Conservation (phyloP, 2,113 vertebrate genomes). For the Lates calcarifer region DNA sequence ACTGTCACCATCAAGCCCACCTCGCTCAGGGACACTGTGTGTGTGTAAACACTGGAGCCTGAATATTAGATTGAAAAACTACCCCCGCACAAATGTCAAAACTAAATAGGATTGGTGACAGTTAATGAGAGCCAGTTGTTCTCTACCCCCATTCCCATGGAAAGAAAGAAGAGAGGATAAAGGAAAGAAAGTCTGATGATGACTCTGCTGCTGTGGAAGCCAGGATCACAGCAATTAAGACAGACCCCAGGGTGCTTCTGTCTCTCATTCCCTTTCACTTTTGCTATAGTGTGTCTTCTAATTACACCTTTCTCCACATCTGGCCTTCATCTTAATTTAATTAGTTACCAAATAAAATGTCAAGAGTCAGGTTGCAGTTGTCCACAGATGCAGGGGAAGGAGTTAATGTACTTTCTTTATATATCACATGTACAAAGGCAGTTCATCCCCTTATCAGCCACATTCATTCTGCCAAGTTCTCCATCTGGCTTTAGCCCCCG, state of each 20-base stretch:
- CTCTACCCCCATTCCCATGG: constrained; percentile 43
- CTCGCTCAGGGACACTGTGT: constrained; percentile 47
- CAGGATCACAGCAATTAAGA: constrained; percentile 63
- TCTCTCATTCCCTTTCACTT: constrained; percentile 49
- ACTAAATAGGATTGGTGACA: constrained; percentile 52
- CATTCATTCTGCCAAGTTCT: constrained; percentile 40
- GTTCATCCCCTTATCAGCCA: constrained; percentile 36
- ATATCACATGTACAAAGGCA: constrained; percentile 16
- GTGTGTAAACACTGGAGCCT: constrained; percentile 51
- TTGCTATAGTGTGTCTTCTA: constrained; percentile 31
- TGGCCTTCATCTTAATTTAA: constrained; percentile 58
- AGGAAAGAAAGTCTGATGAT: constrained; percentile 38
- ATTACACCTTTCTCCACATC: constrained; percentile 60
- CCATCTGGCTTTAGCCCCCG: constrained; percentile 39
- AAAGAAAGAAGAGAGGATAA: constrained; percentile 49
- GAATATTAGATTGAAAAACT: constrained; percentile 74
- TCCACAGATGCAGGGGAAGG: constrained; percentile 14
- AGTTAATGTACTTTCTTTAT: constrained; percentile 42
- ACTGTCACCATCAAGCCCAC: constrained; percentile 26
- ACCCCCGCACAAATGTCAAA: constrained; percentile 61
- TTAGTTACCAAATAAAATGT: constrained; percentile 50
- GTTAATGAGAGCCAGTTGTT: constrained; percentile 77
- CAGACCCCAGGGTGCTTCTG: constrained; percentile 54
- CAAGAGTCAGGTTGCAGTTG: constrained; percentile 22
- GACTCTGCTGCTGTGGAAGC: constrained; percentile 38